Conservation (phyloP, 2,113 vertebrate genomes). For the Caretta caretta region DNA sequence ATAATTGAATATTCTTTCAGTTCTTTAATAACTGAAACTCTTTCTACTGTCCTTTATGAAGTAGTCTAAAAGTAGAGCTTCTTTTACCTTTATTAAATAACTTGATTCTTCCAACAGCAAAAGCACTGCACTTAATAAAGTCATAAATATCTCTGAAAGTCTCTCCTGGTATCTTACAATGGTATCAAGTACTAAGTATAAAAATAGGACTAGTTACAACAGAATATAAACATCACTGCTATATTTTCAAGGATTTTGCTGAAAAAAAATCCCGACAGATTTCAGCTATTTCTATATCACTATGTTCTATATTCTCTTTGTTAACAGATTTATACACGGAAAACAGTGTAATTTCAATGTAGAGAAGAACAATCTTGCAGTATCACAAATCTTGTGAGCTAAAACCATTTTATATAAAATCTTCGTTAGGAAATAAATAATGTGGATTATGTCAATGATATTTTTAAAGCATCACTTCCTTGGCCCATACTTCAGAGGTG, state of each 20-base stretch:
- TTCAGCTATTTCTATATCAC: neutral
- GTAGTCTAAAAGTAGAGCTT: neutral
- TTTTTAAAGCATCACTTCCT: conserved; percentile 57
- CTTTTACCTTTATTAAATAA: neutral
- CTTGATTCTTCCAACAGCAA: neutral
- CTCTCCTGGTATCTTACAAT: neutral
- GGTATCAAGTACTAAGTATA: neutral
- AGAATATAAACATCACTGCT: neutral
- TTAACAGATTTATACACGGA: neutral
- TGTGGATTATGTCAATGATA: conserved; percentile 36
- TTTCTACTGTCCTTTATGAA: neutral
- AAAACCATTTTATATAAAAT: conserved; percentile 28
- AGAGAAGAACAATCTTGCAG: neutral
- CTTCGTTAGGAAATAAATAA: conserved; percentile 52
- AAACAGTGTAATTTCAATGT: conserved; percentile 6
- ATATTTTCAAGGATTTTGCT: neutral
- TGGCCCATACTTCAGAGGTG: conserved; percentile 18
- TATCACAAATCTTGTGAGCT: conserved; percentile 27
- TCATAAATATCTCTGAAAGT: neutral
- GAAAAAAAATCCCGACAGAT: neutral
- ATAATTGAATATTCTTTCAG: neutral
- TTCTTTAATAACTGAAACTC: neutral
- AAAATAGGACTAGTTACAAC: neutral
- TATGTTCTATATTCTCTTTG: neutral
- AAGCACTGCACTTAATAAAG: neutral